Base-by-base conservation (phyloP, 2,888 invertebrate species). In the Pantelozetes paolii region DNA sequence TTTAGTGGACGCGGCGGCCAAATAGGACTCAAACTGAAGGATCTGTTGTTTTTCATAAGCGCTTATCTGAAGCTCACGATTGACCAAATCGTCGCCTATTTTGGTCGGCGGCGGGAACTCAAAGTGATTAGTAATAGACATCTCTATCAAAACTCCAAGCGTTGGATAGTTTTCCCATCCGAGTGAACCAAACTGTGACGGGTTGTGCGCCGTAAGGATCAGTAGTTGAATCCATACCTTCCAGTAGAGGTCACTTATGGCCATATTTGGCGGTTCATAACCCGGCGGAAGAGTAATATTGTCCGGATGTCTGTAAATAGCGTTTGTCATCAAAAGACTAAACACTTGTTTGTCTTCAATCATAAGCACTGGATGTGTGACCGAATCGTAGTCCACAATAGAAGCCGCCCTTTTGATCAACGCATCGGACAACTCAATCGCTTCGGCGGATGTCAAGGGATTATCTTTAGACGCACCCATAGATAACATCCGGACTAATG, bases 221-320 rank as follows among this genome's bases (percentile, higher is more conserved):
- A 94, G 83, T 78, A 97, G 84, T 80, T 93, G 88, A 50, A 88
- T 85, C 95, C 96, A 96, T 26, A 90, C 90, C 83, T 94, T 94
- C 97, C 97, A 97, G 83, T 95, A 97, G 74, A 91, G 85, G 75
- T 89, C 89, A n/a, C 92, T 89, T 79, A 97, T 94, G 1, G 94
- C 95, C 80, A 97, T 84, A 78, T 89, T 88, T 0, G 96, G 96
- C 0, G 95, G 90, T n/a, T 85, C 86, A 82, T 91, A 91, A 11
- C 91, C 92, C 18, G 87, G 82, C 0, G 97, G 96, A 75, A 96
- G 84, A 5, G 88, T 88, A 79, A 95, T 94, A 80, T 93, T 94
- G 79, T 95, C 95, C 0, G 95, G 95, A 81, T 94, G 91, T 80
- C 90, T 90, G 83, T 96, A 97, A 78, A 91, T 89, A 79, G 92